Conservation (phyloP, 1,140 invertebrate species). For the Euwallacea fornicatus region DNA sequence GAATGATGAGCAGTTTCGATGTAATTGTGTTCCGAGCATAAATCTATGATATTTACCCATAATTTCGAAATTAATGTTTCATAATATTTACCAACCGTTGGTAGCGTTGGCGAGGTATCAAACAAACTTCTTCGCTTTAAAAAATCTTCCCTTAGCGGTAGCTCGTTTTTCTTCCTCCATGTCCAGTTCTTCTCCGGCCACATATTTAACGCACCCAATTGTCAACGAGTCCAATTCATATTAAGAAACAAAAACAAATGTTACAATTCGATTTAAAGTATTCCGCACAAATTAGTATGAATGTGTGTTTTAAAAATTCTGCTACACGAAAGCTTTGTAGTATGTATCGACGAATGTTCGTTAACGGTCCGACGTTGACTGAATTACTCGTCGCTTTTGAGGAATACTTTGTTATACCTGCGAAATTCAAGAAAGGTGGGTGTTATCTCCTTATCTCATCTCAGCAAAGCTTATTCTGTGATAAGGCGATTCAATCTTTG, state of each 20-base stretch:
- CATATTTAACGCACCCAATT: not conserved
- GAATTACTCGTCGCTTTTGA: slow-evolving; percentile 9
- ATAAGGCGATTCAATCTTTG: too few relatives aligned
- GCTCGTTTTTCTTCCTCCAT: slow-evolving; percentile 9
- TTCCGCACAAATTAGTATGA: not conserved
- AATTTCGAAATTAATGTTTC: too few relatives aligned
- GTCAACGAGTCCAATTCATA: too few relatives aligned
- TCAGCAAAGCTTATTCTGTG: not conserved
- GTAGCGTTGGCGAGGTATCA: not conserved
- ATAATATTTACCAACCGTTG: not conserved
- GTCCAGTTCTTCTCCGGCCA: not conserved
- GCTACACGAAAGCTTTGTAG: not conserved
- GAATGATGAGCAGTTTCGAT: too few relatives aligned
- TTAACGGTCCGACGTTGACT: slow-evolving; percentile 1
- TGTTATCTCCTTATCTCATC: slow-evolving; percentile 14
- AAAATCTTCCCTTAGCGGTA: slow-evolving; percentile 13
- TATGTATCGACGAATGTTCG: not conserved
- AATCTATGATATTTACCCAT: too few relatives aligned
- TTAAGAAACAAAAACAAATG: too few relatives aligned
- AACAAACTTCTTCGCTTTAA: slow-evolving; percentile 18
- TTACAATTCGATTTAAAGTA: too few relatives aligned
- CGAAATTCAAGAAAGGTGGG: slow-evolving; percentile 16
- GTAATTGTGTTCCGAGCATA: too few relatives aligned
- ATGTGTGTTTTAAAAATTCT: not conserved
- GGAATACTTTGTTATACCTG: slow-evolving; percentile 17